These are phyloP conservation scores for Marasmarcha lunaedactyla DNA, from an alignment of 2,888 invertebrate species.

Conservation along the genomic window DNA sequence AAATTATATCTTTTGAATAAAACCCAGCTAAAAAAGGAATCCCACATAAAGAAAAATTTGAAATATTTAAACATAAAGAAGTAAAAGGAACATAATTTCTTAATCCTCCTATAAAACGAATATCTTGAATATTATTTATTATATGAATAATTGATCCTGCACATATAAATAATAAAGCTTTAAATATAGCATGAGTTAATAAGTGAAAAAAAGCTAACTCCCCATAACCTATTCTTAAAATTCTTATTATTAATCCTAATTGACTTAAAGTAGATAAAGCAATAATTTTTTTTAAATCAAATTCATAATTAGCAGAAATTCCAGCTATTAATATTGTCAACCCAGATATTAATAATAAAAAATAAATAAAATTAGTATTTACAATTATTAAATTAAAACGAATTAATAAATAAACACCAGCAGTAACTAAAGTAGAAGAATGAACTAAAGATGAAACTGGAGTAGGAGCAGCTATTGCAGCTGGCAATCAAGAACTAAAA, in stretches of 20 bases:
- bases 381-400: slow-evolving; percentile 71
- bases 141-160: slow-evolving; percentile 77
- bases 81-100: slow-evolving; percentile 61
- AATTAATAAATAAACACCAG: slow-evolving; percentile 80
- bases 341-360: slow-evolving; percentile 66
- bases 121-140: slow-evolving; percentile 74
- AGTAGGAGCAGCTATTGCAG: slow-evolving; percentile 82
- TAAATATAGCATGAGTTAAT: slow-evolving; percentile 81
- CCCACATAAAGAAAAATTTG: slow-evolving; percentile 73
- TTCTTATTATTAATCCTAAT: slow-evolving; percentile 78
- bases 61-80: slow-evolving; percentile 65
- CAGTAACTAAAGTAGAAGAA: slow-evolving; percentile 84
- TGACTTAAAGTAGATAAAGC: slow-evolving; percentile 82
- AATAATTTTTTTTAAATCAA: slow-evolving; percentile 84
- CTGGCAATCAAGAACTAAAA: slow-evolving; percentile 81
- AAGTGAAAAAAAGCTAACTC: slow-evolving; percentile 78
- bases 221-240: slow-evolving; percentile 65
- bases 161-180: slow-evolving; percentile 80
- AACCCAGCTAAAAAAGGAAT: slow-evolving; percentile 74
- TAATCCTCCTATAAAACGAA: slow-evolving; percentile 71
- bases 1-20: slow-evolving; percentile 75
- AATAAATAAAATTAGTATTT: slow-evolving; percentile 39
- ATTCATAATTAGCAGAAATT: slow-evolving; percentile 72
- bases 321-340: slow-evolving; percentile 74
- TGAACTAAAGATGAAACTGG: slow-evolving; percentile 81